Conservation (phyloP, 1,140 invertebrate genomes). For the Linepithema humile region DNA sequence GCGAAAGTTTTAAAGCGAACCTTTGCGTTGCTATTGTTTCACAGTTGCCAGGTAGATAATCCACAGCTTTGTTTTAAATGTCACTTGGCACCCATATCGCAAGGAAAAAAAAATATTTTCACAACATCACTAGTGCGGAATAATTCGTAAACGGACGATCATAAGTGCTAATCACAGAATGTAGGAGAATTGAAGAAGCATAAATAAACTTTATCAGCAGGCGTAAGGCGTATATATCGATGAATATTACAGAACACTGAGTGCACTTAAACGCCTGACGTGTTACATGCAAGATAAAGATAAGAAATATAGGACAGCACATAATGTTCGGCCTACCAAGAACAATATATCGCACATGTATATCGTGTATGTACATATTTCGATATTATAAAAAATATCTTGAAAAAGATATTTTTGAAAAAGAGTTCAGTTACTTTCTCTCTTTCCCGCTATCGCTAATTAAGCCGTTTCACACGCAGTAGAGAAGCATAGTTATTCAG, state of each 20-base stretch:
- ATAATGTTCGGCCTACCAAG: not conserved
- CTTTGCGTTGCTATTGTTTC: constrained; percentile 30
- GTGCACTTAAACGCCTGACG: constrained; percentile 4
- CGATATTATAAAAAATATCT: not conserved
- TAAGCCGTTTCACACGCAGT: not conserved
- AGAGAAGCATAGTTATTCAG: constrained; percentile 20
- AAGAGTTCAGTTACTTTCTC: not conserved
- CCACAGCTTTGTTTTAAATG: constrained; percentile 55
- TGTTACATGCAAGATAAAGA: constrained; percentile 9
- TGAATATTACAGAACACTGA: not conserved
- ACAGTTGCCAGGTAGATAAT: constrained; percentile 27
- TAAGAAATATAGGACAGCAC: not conserved
- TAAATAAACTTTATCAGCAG: not conserved
- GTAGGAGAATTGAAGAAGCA: not conserved
- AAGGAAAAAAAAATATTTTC: constrained; percentile 36
- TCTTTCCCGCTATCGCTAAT: not conserved
- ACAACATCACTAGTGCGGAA: constrained; percentile 24
- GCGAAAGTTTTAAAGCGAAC: constrained; percentile 35
- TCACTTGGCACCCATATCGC: constrained; percentile 26
- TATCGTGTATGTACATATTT: not conserved
- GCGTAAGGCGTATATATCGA: not conserved
- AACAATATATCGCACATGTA: not conserved
- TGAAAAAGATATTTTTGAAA: too few species aligned
- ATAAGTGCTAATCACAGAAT: constrained; percentile 19
- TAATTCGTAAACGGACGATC: constrained; percentile 25